phyloP scores from a whole-genome alignment of 2,113 vertebrate species.

The Prinia subflava region DNA sequence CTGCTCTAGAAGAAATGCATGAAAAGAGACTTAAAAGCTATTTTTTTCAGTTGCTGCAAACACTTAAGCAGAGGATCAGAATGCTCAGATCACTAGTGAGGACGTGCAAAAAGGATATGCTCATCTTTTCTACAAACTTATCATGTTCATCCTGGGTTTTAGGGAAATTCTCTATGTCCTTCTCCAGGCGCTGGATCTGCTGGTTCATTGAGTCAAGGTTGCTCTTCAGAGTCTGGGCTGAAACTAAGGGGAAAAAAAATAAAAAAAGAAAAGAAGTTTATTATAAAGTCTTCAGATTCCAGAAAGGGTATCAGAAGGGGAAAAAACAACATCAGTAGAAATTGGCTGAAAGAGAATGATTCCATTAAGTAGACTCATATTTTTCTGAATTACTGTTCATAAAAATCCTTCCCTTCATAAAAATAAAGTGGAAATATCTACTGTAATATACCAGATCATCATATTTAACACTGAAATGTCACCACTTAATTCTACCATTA shows the following conservation, averaged over 20 bases:
- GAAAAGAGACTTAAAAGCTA: neutral
- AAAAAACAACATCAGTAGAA: slow-evolving; percentile 1
- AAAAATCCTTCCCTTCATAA: slow-evolving; percentile 63
- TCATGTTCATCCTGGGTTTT: slow-evolving; percentile 84
- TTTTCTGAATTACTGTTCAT: slow-evolving; percentile 69
- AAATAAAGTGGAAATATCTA: slow-evolving; percentile 70
- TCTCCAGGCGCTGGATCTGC: slow-evolving; percentile 87
- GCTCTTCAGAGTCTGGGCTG: slow-evolving; percentile 90
- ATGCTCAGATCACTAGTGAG: neutral
- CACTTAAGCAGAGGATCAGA: neutral
- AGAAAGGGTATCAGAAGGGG: neutral
- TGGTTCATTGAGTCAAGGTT: slow-evolving; percentile 87
- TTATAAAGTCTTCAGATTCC: neutral
- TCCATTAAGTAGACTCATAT: slow-evolving; percentile 58
- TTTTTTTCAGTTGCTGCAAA: neutral
- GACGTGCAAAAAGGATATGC: slow-evolving; percentile 87
- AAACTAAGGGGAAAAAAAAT: slow-evolving; percentile 73
- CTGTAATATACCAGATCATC: slow-evolving; percentile 75
- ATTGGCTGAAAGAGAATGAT: slow-evolving; percentile 41
- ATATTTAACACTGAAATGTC: slow-evolving; percentile 74
- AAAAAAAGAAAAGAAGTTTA: neutral
- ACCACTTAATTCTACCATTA: slow-evolving; percentile 75
- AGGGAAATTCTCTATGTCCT: slow-evolving; percentile 87
- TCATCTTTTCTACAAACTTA: slow-evolving; percentile 97
- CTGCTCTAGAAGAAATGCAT: neutral